Evolutionary conservation across 2,888 invertebrate species (phyloP).

Genomic region (Scaptomyza reducta): DNA sequence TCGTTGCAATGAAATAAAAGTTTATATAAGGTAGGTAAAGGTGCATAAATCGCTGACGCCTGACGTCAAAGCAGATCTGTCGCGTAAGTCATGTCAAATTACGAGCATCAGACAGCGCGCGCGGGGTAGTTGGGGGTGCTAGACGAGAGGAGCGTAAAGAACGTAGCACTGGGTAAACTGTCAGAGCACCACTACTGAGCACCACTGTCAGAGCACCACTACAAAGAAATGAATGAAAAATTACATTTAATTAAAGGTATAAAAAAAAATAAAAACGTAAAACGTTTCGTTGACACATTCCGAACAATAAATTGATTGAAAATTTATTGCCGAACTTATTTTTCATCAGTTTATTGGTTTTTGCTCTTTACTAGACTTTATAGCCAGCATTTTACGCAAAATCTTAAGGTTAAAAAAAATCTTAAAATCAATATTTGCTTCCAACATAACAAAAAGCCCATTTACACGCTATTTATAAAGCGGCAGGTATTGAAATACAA

Average conservation of each 20-base stretch:
- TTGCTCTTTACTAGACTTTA: too few species aligned
- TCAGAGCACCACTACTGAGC: background rate
- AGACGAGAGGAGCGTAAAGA: too few species aligned
- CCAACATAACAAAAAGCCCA: background rate
- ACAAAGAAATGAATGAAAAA: conserved; percentile 53
- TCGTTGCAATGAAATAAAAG: conserved; percentile 19
- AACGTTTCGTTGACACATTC: conserved; percentile 38
- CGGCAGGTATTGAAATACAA: conserved; percentile 2
- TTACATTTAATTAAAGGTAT: conserved; percentile 74
- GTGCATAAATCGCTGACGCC: conserved; percentile 77
- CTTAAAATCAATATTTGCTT: too few species aligned
- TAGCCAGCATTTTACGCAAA: too few species aligned
- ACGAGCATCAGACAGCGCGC: conserved; percentile 37
- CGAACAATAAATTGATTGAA: conserved; percentile 22
- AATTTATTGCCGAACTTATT: too few species aligned
- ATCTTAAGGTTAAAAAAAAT: too few species aligned
- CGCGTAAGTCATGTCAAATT: conserved; percentile 81
- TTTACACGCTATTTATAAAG: background rate
- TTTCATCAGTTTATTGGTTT: too few species aligned
- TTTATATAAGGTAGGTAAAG: conserved; percentile 3
- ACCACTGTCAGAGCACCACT: too few species aligned
- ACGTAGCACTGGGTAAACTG: background rate
- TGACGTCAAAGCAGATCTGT: conserved; percentile 75
- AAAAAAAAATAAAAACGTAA: conserved; percentile 29
- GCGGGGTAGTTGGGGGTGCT: too few species aligned